Evolutionary conservation across 2,113 vertebrate genomes (phyloP), one percentile per base, ranked within the genome.

Genomic region (Anthoscopus minutus): DNA sequence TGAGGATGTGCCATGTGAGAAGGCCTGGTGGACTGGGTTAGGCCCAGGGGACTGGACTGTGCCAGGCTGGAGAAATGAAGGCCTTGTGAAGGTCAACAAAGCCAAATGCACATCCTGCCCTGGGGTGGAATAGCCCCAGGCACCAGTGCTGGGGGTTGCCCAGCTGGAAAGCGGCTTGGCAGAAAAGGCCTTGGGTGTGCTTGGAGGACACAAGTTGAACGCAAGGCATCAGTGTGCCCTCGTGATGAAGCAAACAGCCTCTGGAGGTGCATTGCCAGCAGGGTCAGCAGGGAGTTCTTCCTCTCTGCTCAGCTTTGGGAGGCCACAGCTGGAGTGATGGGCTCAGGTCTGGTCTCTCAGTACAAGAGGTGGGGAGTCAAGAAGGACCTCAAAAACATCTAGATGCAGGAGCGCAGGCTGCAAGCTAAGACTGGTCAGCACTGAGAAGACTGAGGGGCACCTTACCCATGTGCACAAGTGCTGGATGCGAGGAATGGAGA

Each of bases 1-100:
- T n/a, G 48, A 10, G 19, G 33, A 6, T 44, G 37, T 7, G 16
- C 15, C n/a, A 4, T 0, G 0, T 2, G 1, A 15, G 33, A 31
- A 64, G 2, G 13, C 45, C 81, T 66, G 73, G 16, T 7, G 11
- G 6, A 21, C 7, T 13, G 28, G 48, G 2, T 0, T 1, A 57
- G 33, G 33, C 48, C 3, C 1, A 47, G 38, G 57, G 33, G 16
- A 16, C 21, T 0, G 33, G 16, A 16, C 21, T 0, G 0, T 42
- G 21, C 10, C 40, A 47, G 53, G 15, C 42, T 60, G 44, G 30
- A 60, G 38, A 80, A n/a, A 4, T 1, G 17, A 6, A 30, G 17
- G 31, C 28, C n/a, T 69, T 25, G 4, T 19, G 25, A 38, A 35
- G 16, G 31, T 85, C 24, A 38, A 5, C 24, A 8, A 61, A 38